These are phyloP conservation scores for Hemichromis elongatus DNA, from an alignment of 2,113 vertebrate species.

Conservation along the genomic window DNA sequence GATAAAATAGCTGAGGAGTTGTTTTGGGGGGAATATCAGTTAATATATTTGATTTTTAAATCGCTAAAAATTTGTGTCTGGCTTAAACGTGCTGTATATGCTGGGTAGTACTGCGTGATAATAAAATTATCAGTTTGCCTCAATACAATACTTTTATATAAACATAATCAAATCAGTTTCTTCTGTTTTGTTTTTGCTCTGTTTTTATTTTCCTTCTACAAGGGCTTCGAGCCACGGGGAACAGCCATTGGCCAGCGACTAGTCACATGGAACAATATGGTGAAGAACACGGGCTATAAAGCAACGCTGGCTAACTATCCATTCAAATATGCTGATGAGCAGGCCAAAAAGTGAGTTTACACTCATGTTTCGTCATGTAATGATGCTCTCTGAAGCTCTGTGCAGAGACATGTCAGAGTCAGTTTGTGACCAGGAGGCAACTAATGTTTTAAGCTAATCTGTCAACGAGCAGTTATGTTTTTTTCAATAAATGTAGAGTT, in stretches of 20 bases:
- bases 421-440: neutral
- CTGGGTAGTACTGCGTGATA: neutral
- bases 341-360: constrained; percentile 87
- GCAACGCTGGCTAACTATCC: constrained; percentile 97
- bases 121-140: neutral
- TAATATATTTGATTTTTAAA: neutral
- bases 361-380: neutral
- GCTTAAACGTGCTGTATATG: neutral
- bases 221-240: constrained; percentile 97
- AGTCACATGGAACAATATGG: constrained; percentile 99
- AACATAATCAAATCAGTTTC: neutral
- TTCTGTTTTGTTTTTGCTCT: neutral
- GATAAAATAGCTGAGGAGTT: neutral
- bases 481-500: neutral
- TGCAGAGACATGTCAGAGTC: neutral
- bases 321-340: constrained; percentile 97
- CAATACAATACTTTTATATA: neutral
- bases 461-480: neutral
- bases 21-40: neutral
- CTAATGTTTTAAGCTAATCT: neutral
- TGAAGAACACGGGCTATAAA: constrained; percentile 98
- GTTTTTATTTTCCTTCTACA: neutral
- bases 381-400: neutral
- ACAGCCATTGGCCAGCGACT: constrained; percentile 95
- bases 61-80: neutral